phyloP scores from a whole-genome alignment of 2,113 vertebrate species.

The Neoarius graeffei region DNA sequence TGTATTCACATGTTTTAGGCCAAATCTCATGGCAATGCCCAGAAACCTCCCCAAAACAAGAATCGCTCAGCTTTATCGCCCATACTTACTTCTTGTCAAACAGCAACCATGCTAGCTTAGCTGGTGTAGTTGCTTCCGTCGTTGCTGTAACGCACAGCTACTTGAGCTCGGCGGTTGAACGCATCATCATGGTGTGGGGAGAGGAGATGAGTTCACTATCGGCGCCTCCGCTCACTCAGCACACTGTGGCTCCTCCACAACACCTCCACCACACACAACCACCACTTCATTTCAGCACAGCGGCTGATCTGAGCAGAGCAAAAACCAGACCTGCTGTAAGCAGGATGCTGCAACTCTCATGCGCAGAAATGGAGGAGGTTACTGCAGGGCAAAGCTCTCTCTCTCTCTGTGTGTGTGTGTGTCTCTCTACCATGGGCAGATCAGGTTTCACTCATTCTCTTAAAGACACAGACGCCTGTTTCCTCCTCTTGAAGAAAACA shows the following conservation, averaged over 20 bases:
- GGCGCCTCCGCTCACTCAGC: conserved; percentile 36
- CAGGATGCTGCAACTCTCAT: conserved; percentile 56
- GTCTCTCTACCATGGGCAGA: conserved; percentile 20
- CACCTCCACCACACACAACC: background rate
- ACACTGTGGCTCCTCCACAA: conserved; percentile 5
- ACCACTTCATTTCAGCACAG: conserved; percentile 1
- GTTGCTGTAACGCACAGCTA: conserved; percentile 52
- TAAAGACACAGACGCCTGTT: conserved; percentile 53
- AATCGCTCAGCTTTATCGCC: background rate
- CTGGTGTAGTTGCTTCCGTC: background rate
- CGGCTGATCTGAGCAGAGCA: conserved; percentile 16
- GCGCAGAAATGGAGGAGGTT: conserved; percentile 51
- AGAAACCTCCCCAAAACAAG: background rate
- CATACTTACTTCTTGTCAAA: conserved; percentile 62
- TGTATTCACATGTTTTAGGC: conserved; percentile 9
- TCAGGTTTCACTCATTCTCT: conserved; percentile 71
- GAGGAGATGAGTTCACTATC: conserved; percentile 43
- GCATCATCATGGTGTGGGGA: conserved; percentile 37
- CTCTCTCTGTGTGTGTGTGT: too few relatives aligned
- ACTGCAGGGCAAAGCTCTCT: conserved; percentile 41
- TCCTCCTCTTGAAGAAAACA: too few relatives aligned
- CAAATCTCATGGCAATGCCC: background rate
- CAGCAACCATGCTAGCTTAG: conserved; percentile 60
- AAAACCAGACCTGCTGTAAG: conserved; percentile 51
- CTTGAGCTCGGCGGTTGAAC: conserved; percentile 44